These are phyloP conservation scores for Gephyroberyx darwinii DNA, from an alignment of 2,797 vertebrate genomes.

Conservation along the genomic window DNA sequence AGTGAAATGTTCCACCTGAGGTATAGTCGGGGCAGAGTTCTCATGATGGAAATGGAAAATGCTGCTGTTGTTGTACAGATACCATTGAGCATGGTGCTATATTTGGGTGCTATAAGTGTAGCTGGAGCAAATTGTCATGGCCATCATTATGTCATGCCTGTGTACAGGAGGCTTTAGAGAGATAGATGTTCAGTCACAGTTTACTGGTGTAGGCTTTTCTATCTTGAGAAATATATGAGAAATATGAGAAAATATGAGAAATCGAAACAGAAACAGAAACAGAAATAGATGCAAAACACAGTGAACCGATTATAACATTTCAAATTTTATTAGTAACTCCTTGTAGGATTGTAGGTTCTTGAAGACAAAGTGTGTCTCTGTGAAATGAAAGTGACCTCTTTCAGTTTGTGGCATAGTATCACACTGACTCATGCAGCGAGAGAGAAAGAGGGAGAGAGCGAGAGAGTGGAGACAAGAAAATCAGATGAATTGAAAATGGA, in stretches of 20 bases:
- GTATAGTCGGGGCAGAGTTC: slow-evolving; percentile 2
- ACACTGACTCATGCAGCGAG: slow-evolving; percentile 29
- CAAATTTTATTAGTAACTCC: slow-evolving; percentile 5
- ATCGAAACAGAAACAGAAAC: no score
- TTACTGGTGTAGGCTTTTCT: background rate
- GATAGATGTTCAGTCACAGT: background rate
- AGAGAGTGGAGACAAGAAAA: slow-evolving; percentile 46
- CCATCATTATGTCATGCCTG: background rate
- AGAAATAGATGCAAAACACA: background rate
- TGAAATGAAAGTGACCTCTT: slow-evolving; percentile 51
- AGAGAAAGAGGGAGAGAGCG: slow-evolving; percentile 22
- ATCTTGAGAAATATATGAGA: no score
- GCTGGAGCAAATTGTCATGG: background rate
- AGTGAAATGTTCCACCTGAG: slow-evolving; percentile 20
- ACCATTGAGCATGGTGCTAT: background rate
- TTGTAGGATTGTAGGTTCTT: background rate
- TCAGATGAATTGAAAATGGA: slow-evolving; percentile 59
- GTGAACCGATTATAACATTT: background rate
- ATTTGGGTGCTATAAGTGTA: background rate
- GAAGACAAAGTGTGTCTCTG: slow-evolving; percentile 13
- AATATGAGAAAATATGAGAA: background rate
- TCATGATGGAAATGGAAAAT: slow-evolving; percentile 16
- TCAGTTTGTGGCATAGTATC: slow-evolving; percentile 23
- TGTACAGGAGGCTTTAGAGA: background rate
- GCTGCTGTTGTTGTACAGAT: background rate